phyloP scores from a whole-genome alignment of 2,888 invertebrate species.

The Zeuzera pyrina region DNA sequence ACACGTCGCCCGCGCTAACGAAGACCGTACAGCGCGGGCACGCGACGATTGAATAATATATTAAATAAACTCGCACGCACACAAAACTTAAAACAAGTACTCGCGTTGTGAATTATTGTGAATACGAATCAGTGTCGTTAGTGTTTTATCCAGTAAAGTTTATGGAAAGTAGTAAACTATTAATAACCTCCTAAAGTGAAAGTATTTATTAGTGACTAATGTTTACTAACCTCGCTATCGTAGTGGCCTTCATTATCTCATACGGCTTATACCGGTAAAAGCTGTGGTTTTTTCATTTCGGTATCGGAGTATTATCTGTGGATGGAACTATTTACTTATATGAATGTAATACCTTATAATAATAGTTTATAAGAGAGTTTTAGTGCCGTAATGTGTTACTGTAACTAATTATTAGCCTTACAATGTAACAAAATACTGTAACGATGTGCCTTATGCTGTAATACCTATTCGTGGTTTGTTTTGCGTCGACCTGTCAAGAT shows the following conservation, averaged over 20 bases:
- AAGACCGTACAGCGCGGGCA: conserved; percentile 19
- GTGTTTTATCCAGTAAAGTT: conserved; percentile 11
- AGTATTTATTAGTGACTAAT: conserved; percentile 30
- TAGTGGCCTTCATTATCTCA: conserved; percentile 56
- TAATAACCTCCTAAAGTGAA: conserved; percentile 32
- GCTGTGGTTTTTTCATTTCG: no score
- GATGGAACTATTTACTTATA: conserved; percentile 1
- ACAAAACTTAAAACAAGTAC: conserved; percentile 21
- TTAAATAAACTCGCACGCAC: conserved; percentile 15
- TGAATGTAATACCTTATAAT: no score
- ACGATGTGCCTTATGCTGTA: conserved; percentile 60
- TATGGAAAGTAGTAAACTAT: conserved; percentile 30
- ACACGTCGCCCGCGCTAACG: conserved; percentile 35
- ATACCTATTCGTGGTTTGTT: conserved; percentile 30
- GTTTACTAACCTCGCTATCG: conserved; percentile 38
- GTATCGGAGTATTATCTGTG: no score
- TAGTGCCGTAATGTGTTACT: conserved; percentile 2
- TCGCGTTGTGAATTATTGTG: conserved; percentile 27
- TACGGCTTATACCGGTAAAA: conserved; percentile 34
- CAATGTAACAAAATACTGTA: conserved; percentile 35
- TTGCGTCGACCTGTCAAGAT: conserved; percentile 22
- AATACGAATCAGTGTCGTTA: conserved; percentile 7
- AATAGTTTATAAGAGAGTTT: no score
- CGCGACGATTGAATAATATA: conserved; percentile 16
- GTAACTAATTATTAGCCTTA: conserved; percentile 33